phyloP scores from a whole-genome alignment of 2,797 vertebrate genomes.

The Capromys pilorides region DNA sequence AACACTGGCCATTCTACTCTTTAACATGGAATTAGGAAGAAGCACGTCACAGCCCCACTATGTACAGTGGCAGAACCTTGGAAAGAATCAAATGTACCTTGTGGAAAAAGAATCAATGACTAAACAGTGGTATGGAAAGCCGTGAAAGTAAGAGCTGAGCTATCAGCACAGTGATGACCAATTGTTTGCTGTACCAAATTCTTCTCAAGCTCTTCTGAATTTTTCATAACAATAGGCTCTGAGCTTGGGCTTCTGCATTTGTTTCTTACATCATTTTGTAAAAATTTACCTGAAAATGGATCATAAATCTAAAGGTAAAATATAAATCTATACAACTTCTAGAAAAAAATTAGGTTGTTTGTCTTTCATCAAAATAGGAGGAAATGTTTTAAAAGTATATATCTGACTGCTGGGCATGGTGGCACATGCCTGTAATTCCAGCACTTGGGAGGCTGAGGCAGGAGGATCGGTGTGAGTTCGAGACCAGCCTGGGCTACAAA shows the following conservation, averaged over 20 bases:
- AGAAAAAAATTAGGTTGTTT: conserved; percentile 12
- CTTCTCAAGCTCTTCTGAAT: not conserved
- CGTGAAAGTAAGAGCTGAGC: not conserved
- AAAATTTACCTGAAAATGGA: conserved; percentile 26
- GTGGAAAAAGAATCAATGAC: not conserved
- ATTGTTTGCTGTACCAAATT: not conserved
- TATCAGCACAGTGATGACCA: not conserved
- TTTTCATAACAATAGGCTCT: not conserved
- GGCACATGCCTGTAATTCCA: too few species aligned
- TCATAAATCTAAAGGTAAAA: conserved; percentile 36
- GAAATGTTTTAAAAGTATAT: conserved; percentile 11
- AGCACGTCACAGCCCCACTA: not conserved
- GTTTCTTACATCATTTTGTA: not conserved
- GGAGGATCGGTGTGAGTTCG: too few species aligned
- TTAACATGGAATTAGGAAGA: not conserved
- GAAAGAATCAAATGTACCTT: not conserved
- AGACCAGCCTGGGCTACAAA: too few species aligned
- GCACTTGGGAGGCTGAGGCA: too few species aligned
- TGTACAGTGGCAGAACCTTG: not conserved
- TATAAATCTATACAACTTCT: conserved; percentile 5
- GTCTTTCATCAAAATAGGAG: conserved; percentile 7
- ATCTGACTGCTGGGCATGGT: not conserved
- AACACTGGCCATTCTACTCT: not conserved
- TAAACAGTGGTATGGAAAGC: not conserved
- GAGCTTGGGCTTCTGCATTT: not conserved